Evolutionary conservation across 2,888 invertebrate genomes (phyloP), one percentile per base, ranked within the genome.

Genomic region (Trachelus tabidus): DNA sequence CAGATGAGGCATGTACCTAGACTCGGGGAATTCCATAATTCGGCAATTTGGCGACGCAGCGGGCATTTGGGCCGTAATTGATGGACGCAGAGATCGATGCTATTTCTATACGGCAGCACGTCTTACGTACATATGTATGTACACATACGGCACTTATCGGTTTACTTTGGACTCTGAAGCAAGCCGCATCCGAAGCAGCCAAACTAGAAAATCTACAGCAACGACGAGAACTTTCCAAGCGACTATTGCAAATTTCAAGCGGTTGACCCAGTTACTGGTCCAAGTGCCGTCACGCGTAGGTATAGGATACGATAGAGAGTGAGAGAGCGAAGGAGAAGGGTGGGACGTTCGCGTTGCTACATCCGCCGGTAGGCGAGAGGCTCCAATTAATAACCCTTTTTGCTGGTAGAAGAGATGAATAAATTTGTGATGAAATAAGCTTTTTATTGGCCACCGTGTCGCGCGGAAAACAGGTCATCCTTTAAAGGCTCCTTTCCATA

Each of bases 311-410:
- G 74, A 15, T 74, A n/a, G 35, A 34, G 11, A 35, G 35, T 4
- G 73, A 34, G 73, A 73, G 34, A 73, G 34, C 12, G 34, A 34
- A 35, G 74, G 35, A 68, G 33, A 68, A 68, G 33, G 30, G 68
- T 31, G 33, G 30, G 68, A 12, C 23, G 31, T 37, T 12, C 31
- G 31, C 4, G 56, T 4, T 12, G 56, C 30, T 30, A 34, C 74
- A 31, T 68, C 68, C 37, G 1, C 68, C 71, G 75, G 34, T 33
- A 71, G 34, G 40, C 71, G 71, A 73, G 76, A 69, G 76, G 34
- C 68, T 81, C 75, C 79, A 81, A 81, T 82, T 82, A 81, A 82
- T 81, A 78, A 77, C 68, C 77, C 76, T 76, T 77, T 75, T 79
- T 37, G 73, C 76, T 34, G 69, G 37, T 40, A 76, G 56, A 69